phyloP scores from a whole-genome alignment of 2,888 invertebrate species.

The Diadromus collaris region DNA sequence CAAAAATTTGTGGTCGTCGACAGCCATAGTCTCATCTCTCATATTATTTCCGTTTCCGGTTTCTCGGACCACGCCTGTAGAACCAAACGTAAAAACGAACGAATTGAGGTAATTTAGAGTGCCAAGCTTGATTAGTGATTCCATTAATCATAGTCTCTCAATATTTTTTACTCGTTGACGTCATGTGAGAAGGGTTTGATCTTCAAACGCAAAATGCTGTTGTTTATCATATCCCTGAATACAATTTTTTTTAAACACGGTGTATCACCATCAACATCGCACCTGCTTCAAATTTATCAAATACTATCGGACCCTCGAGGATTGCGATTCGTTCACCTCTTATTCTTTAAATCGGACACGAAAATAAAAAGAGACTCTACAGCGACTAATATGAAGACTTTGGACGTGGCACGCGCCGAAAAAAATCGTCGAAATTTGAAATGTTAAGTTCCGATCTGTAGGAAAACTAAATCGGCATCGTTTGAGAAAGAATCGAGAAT shows the following conservation, averaged over 20 bases:
- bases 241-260: not conserved
- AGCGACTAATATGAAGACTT: not conserved
- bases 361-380: not conserved
- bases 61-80: constrained; percentile 69
- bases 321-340: constrained; percentile 38
- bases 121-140: constrained; percentile 71
- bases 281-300: constrained; percentile 13
- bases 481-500: constrained; percentile 10
- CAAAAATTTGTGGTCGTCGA: not conserved
- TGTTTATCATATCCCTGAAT: constrained; percentile 5
- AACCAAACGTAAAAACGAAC: constrained; percentile 56
- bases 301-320: constrained; percentile 32
- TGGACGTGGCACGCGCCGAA: not conserved
- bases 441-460: constrained; percentile 19
- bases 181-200: constrained; percentile 27
- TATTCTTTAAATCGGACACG: constrained; percentile 9
- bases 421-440: not conserved
- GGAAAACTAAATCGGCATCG: constrained; percentile 21
- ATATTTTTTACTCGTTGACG: constrained; percentile 71
- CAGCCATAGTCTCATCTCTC: constrained; percentile 16
- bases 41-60: constrained; percentile 73
- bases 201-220: constrained; percentile 1
- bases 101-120: constrained; percentile 67
- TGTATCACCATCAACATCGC: not conserved
- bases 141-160: constrained; percentile 67